Evolutionary conservation across 2,888 invertebrate species (phyloP), one percentile per base, ranked within the genome.

Genomic region (Scaptomyza tumidula): DNA sequence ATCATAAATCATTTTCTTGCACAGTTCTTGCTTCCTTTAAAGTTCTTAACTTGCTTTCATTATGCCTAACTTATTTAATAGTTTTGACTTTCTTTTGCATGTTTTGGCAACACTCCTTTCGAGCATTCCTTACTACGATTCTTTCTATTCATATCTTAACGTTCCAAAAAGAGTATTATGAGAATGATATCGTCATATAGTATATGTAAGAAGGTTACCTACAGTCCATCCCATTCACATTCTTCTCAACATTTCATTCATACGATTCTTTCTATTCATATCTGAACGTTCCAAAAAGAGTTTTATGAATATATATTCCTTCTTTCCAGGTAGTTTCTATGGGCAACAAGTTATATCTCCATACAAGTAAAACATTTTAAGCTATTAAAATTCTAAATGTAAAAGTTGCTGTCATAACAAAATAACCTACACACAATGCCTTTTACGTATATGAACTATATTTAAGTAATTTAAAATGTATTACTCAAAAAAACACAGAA

Each of bases 401-500:
- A 33, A 33, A 1, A 11, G 10, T 9, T 33, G 10, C 11, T 35
- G 1, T 13, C 37, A n/a, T 37, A n/a, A 14, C 39, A 0, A 0
- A 39, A 14, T 39, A 14, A 14, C 3, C 37, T 14, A 39, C 14
- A 39, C 14, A 39, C 6, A 14, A 39, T 14, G 39, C 14, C 9
- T 14, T 39, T 39, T 14, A 39, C 39, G 3, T 3, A 41, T 50
- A 19, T n/a, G 1, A 19, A 19, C 35, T 49, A 43, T 57, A 68
- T 60, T 78, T 76, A 60, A 64, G 76, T 56, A 71, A 80, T 86
- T 78, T 74, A 83, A 80, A 86, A 55, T 59, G 48, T 68, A 81
- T 81, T 61, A 71, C 43, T 80, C 80, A 73, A 37, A 48, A 44
- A 52, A 62, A 41, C 1, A 41, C 39, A 33, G 35, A 74, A 39